These are phyloP conservation scores for Halesus radiatus DNA, from an alignment of 1,140 invertebrate species.

Conservation along the genomic window DNA sequence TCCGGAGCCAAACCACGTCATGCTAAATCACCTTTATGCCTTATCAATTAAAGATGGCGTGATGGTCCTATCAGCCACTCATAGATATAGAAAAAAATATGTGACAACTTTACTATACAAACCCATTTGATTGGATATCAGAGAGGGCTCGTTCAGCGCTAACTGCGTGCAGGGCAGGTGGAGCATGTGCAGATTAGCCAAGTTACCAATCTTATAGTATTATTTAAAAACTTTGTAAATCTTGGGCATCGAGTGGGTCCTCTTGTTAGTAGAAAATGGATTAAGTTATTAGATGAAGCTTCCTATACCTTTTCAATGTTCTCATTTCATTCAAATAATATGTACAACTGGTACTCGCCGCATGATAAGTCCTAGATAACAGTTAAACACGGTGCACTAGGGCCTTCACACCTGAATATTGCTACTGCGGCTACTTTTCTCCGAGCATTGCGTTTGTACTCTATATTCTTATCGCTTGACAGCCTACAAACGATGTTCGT, in stretches of 20 bases:
- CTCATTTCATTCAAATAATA: background rate
- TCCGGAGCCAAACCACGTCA: conserved; percentile 99
- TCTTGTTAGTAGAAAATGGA: conserved; percentile 1
- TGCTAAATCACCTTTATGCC: conserved; percentile 99
- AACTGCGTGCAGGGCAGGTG: background rate
- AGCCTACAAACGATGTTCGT: background rate
- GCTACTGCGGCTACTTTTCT: background rate
- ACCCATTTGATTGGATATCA: conserved; percentile 79
- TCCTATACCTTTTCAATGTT: background rate
- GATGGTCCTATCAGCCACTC: conserved; percentile 98
- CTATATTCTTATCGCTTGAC: background rate
- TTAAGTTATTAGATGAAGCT: background rate
- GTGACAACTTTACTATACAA: conserved; percentile 99
- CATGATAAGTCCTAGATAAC: too few relatives aligned
- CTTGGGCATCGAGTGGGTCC: conserved; percentile 7
- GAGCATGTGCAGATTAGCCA: conserved; percentile 17
- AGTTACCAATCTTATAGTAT: conserved; percentile 42
- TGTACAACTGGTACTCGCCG: too few relatives aligned
- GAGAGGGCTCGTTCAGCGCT: background rate
- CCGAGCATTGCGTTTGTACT: background rate
- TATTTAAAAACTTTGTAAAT: conserved; percentile 40
- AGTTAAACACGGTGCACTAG: too few relatives aligned
- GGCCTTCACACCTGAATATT: too few relatives aligned
- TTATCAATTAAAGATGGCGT: conserved; percentile 99
- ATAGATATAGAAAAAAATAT: conserved; percentile 98